phyloP scores from a whole-genome alignment of 2,797 vertebrate genomes.

The Naso thynnoides region DNA sequence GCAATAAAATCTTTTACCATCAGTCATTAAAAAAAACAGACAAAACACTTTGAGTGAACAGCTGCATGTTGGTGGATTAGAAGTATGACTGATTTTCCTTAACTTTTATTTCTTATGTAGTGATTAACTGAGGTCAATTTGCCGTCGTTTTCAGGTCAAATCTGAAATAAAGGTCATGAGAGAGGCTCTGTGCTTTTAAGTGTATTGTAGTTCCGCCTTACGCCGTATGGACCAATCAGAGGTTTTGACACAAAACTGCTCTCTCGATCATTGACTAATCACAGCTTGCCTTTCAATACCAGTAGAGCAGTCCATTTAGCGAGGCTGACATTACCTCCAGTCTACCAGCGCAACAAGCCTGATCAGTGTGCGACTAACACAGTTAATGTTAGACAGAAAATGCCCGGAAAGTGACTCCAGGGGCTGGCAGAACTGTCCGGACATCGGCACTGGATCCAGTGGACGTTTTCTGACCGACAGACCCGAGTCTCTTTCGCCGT shows the following conservation, averaged over 20 bases:
- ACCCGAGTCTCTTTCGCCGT: slow-evolving; percentile 51
- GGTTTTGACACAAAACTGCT: slow-evolving; percentile 38
- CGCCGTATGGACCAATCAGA: slow-evolving; percentile 67
- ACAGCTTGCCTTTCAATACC: slow-evolving; percentile 35
- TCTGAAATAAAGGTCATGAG: neutral
- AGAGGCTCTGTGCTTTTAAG: slow-evolving; percentile 76
- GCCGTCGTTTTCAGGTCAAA: neutral
- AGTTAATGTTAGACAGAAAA: slow-evolving; percentile 48
- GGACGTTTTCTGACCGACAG: slow-evolving; percentile 39
- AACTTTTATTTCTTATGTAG: too few relatives aligned
- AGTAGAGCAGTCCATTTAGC: slow-evolving; percentile 20
- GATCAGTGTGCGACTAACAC: neutral
- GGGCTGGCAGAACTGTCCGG: slow-evolving; percentile 46
- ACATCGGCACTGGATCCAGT: slow-evolving; percentile 19
- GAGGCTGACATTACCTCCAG: neutral
- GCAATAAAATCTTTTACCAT: neutral
- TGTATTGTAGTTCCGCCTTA: slow-evolving; percentile 44
- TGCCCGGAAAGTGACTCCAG: slow-evolving; percentile 59
- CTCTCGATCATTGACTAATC: slow-evolving; percentile 64
- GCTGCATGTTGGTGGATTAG: neutral
- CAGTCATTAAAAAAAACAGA: neutral
- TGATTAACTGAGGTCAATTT: neutral
- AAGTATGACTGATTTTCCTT: neutral
- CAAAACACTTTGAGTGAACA: neutral
- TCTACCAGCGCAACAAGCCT: slow-evolving; percentile 34